Percentiles rank a stretch among this genome's conserved stretches.
Evolutionary conservation across 2,888 invertebrate species (phyloP).

Genomic region (Zele albiditarsus): DNA sequence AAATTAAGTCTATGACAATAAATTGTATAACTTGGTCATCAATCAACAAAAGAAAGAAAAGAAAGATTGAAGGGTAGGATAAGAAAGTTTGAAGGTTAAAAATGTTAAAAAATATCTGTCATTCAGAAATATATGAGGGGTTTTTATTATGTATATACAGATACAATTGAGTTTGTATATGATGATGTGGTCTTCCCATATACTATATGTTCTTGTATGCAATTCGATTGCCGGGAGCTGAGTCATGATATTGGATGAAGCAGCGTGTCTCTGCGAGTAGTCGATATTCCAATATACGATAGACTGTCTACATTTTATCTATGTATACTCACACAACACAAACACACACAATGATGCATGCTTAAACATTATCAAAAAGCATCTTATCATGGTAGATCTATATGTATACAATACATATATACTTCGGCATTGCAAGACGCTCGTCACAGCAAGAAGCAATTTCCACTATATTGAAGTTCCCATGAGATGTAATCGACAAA

Average conservation of each 20-base stretch:
- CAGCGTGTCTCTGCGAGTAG: neutral
- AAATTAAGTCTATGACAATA: conserved; percentile 32
- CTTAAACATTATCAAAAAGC: neutral
- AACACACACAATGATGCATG: neutral
- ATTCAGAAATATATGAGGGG: neutral
- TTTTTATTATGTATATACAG: neutral
- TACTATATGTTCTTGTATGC: conserved; percentile 19
- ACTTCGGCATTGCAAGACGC: neutral
- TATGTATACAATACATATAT: neutral
- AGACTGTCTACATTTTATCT: neutral
- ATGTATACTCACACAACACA: too few relatives aligned
- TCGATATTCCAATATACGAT: neutral
- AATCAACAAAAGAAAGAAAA: neutral
- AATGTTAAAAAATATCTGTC: conserved; percentile 4
- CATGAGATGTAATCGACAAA: conserved; percentile 63
- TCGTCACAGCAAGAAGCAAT: conserved; percentile 3
- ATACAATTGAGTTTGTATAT: neutral
- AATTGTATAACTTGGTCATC: conserved; percentile 38
- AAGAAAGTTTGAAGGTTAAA: conserved; percentile 7
- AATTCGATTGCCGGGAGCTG: conserved; percentile 42
- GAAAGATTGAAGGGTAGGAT: conserved; percentile 27
- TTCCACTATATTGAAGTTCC: conserved; percentile 46
- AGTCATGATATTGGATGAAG: conserved; percentile 5
- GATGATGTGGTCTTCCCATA: neutral
- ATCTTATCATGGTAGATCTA: neutral